Conservation (phyloP, 2,113 vertebrate species). For the Ciconia stormi region DNA sequence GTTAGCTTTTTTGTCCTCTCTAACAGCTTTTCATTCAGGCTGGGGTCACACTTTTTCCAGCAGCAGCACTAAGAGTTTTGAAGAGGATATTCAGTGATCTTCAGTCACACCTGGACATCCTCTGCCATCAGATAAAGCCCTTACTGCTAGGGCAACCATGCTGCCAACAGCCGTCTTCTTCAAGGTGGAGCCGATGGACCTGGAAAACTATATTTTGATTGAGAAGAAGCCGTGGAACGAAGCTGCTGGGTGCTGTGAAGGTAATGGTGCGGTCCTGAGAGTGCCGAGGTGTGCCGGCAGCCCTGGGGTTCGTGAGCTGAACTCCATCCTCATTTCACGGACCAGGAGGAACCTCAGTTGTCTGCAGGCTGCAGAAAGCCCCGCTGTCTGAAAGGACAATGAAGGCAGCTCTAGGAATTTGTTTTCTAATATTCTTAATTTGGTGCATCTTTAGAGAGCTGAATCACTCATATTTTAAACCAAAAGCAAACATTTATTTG, state of each 20-base stretch:
- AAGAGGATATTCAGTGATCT: not conserved
- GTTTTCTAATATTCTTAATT: not conserved
- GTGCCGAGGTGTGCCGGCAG: not conserved
- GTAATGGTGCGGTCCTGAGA: not conserved
- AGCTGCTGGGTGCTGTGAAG: not conserved
- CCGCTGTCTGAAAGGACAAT: not conserved
- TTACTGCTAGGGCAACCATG: not conserved
- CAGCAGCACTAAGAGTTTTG: not conserved
- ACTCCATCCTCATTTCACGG: not conserved
- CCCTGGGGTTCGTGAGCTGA: rapidly evolving
- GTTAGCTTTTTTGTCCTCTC: not conserved
- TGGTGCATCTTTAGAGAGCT: not conserved
- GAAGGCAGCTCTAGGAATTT: not conserved
- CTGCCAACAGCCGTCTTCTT: not conserved
- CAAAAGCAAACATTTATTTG: not conserved
- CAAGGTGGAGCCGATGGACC: not conserved
- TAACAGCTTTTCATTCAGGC: not conserved
- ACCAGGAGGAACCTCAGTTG: not conserved
- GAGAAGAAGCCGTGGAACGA: not conserved
- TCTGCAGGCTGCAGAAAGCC: not conserved
- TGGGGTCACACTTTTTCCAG: not conserved
- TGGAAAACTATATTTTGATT: not conserved
- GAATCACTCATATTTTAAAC: not conserved
- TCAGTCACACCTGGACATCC: not conserved
- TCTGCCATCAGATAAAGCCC: not conserved